Base-by-base conservation (phyloP, 2,113 vertebrate species). In the Barbus barbus region DNA sequence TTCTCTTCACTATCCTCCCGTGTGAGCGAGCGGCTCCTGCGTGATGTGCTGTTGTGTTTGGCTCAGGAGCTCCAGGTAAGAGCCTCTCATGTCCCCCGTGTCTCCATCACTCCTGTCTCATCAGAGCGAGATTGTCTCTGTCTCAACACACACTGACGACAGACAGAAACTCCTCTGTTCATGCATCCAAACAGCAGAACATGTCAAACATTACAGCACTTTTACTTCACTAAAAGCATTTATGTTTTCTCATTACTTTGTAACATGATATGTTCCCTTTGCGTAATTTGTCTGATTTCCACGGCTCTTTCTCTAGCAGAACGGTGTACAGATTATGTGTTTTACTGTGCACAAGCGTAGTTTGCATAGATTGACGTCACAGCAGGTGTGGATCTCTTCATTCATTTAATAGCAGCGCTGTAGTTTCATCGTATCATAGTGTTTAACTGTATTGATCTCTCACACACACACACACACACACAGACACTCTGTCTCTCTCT, bases 1-100 rank as follows among this genome's bases (percentile, higher is more conserved):
- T 46, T 28, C 91, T 90, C 90, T 69, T 69, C 33, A 69, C 33
- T 12, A 12, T 22, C 65, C 92, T 91, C 91, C 90, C 90, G 93
- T 94, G 93, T 36, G 65, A 20, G 18, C 44, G 48, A 75, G 41
- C 24, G 26, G 72, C 86, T 18, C 44, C 18, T 84, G 69, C 51
- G 56, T 36, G 83, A 75, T 78, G 31, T 24, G 61, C 63, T n/a
- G 74, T 67, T 73, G 53, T 82, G 72, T 84, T 82, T 83, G 53
- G 63, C 74, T 84, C 74, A 87, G 86, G 86, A 87, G 63, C 81
- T 87, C 61, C 86, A 87, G 86, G 86, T 87, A 85, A 84, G 78
- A 44, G 65, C 3, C 53, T 58, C 53, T 58, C 53, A 4, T 58
- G 41, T 56, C 20, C 22, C 20, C n/a, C n/a, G n/a, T n/a, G n/a